Percentiles rank a stretch among this genome's conserved stretches.
Conservation (phyloP, 1,140 invertebrate species). For the Drosophila tropicalis region DNA sequence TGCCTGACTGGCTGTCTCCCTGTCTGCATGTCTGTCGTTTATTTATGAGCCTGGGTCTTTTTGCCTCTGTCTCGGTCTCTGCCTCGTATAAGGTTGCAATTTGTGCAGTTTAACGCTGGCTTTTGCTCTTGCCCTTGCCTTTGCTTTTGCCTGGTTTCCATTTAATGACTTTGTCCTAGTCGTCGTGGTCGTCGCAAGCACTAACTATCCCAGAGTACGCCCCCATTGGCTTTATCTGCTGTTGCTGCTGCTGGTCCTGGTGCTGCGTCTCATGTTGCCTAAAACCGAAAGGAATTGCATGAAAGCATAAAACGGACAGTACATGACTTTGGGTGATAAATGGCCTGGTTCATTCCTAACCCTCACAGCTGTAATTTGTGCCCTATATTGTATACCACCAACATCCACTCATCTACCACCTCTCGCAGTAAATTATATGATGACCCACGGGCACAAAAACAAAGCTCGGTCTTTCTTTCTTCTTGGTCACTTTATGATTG, state of each 20-base stretch:
- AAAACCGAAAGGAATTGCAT: slow-evolving; percentile 73
- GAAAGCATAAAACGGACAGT: slow-evolving; percentile 81
- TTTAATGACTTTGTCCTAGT: slow-evolving; percentile 77
- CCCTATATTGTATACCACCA: slow-evolving; percentile 25
- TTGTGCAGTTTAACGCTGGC: slow-evolving; percentile 80
- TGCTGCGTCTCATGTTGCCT: slow-evolving; percentile 71
- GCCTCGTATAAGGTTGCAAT: slow-evolving; percentile 72
- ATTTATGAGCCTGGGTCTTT: slow-evolving; percentile 66
- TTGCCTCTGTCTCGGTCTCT: slow-evolving; percentile 15
- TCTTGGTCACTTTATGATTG: slow-evolving; percentile 69
- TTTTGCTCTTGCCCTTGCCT: slow-evolving; percentile 57
- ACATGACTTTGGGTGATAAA: slow-evolving; percentile 81
- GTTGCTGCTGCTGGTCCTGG: slow-evolving; percentile 25
- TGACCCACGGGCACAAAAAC: slow-evolving; percentile 42
- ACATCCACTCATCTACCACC: slow-evolving; percentile 23
- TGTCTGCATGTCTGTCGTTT: slow-evolving; percentile 40
- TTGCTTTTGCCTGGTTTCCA: slow-evolving; percentile 35
- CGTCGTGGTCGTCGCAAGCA: slow-evolving; percentile 45
- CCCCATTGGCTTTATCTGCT: slow-evolving; percentile 35
- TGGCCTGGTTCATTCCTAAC: slow-evolving; percentile 48
- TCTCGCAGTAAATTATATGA: slow-evolving; percentile 72
- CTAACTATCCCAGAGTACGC: slow-evolving; percentile 35
- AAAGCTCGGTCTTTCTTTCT: slow-evolving; percentile 28
- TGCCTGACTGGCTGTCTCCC: neutral
- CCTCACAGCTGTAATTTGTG: slow-evolving; percentile 69